Evolutionary conservation across 1,140 invertebrate genomes (phyloP).

Genomic region (Helicoverpa armigera): DNA sequence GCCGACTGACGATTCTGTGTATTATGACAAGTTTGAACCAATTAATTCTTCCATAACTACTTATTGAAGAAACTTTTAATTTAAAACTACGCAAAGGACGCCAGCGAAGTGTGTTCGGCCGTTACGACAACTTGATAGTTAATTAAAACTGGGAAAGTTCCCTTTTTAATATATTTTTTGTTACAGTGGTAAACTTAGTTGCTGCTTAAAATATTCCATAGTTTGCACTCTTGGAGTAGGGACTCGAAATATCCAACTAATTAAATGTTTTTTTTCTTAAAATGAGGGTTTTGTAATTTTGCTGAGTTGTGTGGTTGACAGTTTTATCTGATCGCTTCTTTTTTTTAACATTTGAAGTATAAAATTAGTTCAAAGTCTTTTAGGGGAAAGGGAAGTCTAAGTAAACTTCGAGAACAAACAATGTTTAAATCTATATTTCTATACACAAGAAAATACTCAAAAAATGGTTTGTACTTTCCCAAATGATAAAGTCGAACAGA

Average conservation of each 20-base stretch:
- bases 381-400: too few species aligned
- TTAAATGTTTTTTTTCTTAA: not conserved
- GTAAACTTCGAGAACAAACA: too few species aligned
- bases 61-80: constrained; percentile 36
- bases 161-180: not conserved
- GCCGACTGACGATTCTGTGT: constrained; percentile 9
- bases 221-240: not conserved
- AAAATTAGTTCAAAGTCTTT: too few species aligned
- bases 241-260: not conserved
- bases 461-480: too few species aligned
- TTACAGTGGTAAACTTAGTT: not conserved
- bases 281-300: not conserved
- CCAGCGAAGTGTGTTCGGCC: constrained; percentile 26
- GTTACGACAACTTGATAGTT: constrained; percentile 30
- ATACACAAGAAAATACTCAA: too few species aligned
- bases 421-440: too few species aligned
- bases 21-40: constrained; percentile 22
- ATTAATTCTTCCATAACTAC: constrained; percentile 37
- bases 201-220: not conserved
- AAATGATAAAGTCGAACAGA: too few species aligned
- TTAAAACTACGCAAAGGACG: constrained; percentile 32
- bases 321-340: too few species aligned
- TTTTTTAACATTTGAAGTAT: too few species aligned
- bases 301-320: not conserved
- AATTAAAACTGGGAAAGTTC: constrained; percentile 21